These are phyloP conservation scores for Setophaga coronata DNA, from an alignment of 2,113 vertebrate genomes.

Conservation along the genomic window DNA sequence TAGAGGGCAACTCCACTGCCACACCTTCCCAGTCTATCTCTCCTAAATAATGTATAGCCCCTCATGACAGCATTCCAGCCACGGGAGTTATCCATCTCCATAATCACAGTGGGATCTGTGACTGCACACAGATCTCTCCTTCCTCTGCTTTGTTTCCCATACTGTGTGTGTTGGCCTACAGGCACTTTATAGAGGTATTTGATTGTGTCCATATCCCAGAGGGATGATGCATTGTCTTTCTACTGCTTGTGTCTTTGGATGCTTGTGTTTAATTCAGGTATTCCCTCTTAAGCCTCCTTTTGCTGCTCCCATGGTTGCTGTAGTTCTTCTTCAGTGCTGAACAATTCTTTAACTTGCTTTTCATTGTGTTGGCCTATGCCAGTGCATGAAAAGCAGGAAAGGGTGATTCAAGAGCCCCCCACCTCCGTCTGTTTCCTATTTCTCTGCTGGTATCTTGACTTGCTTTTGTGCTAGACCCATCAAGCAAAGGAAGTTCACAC, in stretches of 20 bases:
- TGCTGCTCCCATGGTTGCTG: neutral
- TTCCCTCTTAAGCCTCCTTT: neutral
- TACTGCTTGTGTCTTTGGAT: neutral
- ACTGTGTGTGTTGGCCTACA: neutral
- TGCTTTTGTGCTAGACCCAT: neutral
- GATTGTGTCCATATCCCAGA: neutral
- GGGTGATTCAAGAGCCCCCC: neutral
- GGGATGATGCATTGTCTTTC: neutral
- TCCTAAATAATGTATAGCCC: neutral
- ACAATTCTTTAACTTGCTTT: neutral
- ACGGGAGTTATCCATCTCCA: neutral
- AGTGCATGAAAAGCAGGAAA: neutral
- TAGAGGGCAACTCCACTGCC: neutral
- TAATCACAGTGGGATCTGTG: neutral
- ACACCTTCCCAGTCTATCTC: neutral
- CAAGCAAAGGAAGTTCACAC: neutral
- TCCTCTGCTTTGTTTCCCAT: neutral
- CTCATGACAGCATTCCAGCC: neutral
- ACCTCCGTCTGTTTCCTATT: neutral
- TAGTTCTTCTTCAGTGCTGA: neutral
- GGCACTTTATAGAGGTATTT: neutral
- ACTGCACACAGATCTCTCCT: neutral
- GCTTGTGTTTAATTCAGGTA: neutral
- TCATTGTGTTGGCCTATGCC: neutral
- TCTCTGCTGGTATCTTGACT: neutral